Percentiles rank a stretch among this genome's conserved stretches.
phyloP scores from a whole-genome alignment of 2,888 invertebrate genomes.

The Tachina lurida region DNA sequence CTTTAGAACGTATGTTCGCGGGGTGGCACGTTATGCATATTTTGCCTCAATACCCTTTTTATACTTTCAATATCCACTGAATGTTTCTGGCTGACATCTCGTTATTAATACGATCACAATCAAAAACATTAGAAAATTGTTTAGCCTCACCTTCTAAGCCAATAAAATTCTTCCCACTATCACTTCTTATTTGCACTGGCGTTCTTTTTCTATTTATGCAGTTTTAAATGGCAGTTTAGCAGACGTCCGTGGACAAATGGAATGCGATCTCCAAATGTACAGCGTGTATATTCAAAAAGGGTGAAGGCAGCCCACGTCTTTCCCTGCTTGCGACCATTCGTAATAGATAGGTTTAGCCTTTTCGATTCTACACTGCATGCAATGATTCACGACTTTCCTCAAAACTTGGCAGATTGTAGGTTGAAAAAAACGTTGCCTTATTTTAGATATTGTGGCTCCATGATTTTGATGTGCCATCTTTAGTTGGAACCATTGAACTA shows the following conservation, averaged over 20 bases:
- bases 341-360: background rate
- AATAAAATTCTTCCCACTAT: background rate
- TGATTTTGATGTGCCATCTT: no score
- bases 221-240: background rate
- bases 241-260: background rate
- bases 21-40: no score
- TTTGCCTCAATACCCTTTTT: no score
- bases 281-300: background rate
- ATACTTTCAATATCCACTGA: no score
- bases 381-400: background rate
- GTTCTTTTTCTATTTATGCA: constrained; percentile 13
- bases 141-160: background rate
- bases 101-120: background rate
- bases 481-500: no score
- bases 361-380: no score
- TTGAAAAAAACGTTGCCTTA: background rate
- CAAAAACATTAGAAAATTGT: background rate
- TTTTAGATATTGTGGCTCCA: no score
- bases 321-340: background rate
- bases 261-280: constrained; percentile 6
- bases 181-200: background rate
- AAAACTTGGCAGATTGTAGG: background rate
- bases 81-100: no score
- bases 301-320: constrained; percentile 1
- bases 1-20: background rate